Conservation (phyloP, 2,888 invertebrate genomes). For the Trachelus troglodyta region DNA sequence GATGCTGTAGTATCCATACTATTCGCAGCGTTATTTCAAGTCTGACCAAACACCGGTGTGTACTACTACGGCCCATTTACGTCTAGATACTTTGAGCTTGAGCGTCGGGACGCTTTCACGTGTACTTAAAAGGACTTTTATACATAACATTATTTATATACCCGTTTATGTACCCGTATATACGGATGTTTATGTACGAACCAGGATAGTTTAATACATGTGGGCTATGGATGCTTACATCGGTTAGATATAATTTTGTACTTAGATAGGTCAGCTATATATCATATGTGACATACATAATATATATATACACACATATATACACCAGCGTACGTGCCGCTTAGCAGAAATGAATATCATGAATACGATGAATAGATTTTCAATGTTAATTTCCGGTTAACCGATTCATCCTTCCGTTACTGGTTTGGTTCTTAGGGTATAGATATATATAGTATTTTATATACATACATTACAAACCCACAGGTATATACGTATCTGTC, state of each 20-base stretch:
- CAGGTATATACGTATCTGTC: too few relatives aligned
- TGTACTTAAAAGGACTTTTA: background rate
- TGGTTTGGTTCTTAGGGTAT: background rate
- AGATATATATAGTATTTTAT: background rate
- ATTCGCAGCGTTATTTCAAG: background rate
- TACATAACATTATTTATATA: background rate
- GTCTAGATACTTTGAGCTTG: background rate
- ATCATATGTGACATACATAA: background rate
- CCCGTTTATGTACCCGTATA: background rate
- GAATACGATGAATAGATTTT: conserved; percentile 35
- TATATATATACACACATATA: background rate
- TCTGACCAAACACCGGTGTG: background rate
- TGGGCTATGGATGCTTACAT: background rate
- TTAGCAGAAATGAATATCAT: conserved; percentile 34
- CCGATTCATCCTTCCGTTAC: background rate
- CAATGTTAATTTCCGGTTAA: conserved; percentile 35
- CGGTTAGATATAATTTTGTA: background rate
- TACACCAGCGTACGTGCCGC: background rate
- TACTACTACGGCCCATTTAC: background rate
- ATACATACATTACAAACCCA: too few relatives aligned
- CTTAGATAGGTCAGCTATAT: background rate
- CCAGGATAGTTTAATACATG: background rate
- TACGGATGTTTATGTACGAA: background rate
- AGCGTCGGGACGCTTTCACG: background rate
- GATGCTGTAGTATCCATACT: background rate